These are phyloP conservation scores for Mesochorus sp. DNA, from an alignment of 2,888 invertebrate genomes.

Conservation along the genomic window DNA sequence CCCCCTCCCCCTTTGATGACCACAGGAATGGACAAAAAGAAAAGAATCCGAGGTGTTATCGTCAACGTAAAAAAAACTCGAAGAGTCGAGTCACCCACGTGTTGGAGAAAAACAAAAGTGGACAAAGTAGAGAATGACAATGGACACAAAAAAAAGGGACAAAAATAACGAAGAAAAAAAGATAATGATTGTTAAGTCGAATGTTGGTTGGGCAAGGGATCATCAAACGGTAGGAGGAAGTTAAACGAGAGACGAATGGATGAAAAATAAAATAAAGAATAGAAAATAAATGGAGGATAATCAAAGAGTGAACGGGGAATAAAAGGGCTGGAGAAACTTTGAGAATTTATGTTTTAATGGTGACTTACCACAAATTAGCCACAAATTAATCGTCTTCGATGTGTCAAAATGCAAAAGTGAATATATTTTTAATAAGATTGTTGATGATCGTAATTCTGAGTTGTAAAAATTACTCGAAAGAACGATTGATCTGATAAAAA, in stretches of 20 bases:
- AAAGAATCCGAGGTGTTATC: slow-evolving; percentile 36
- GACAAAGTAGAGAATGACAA: background rate
- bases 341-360: background rate
- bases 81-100: slow-evolving; percentile 29
- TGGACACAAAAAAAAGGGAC: background rate
- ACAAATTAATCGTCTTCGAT: too few relatives aligned
- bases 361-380: too few relatives aligned
- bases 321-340: background rate
- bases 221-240: background rate
- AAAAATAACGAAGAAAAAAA: background rate
- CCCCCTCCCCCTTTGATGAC: slow-evolving; percentile 27
- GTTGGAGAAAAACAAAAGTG: background rate
- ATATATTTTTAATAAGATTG: too few relatives aligned
- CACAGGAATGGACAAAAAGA: slow-evolving; percentile 11
- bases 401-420: too few relatives aligned
- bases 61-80: slow-evolving; percentile 26
- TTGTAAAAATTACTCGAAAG: too few relatives aligned
- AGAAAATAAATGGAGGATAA: slow-evolving; percentile 1
- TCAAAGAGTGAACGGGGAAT: background rate
- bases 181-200: background rate
- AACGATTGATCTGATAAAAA: too few relatives aligned
- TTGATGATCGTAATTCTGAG: too few relatives aligned
- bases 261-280: too few relatives aligned
- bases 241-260: background rate
- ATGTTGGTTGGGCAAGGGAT: too few relatives aligned